A percentile compares a stretch with the other conserved stretches of the same genome.
These are phyloP conservation scores for Microtus obscurus DNA, from an alignment of 2,797 vertebrate genomes.

Conservation along the genomic window DNA sequence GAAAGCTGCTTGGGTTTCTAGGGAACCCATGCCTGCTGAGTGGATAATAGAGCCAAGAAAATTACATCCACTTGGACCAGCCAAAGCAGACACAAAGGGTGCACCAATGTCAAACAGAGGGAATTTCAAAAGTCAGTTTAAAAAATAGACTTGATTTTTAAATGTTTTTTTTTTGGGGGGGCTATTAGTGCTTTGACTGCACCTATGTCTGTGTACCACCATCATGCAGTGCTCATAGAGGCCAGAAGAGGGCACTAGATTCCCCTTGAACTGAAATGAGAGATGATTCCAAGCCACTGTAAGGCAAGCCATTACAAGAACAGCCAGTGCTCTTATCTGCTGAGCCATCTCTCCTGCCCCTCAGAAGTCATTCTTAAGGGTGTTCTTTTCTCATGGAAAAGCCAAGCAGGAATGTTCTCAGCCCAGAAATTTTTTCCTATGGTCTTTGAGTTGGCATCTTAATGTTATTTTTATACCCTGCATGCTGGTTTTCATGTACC, in stretches of 20 bases:
- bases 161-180: too few relatives aligned
- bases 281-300: not conserved
- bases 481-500: slow-evolving; percentile 55
- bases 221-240: not conserved
- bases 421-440: slow-evolving; percentile 41
- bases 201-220: not conserved
- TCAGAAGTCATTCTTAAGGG: not conserved
- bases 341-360: not conserved
- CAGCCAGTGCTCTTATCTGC: not conserved
- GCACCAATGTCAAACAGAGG: slow-evolving; percentile 1
- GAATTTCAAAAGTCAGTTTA: slow-evolving; percentile 20
- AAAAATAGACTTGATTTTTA: not conserved
- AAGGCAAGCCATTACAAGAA: not conserved
- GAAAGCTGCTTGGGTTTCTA: not conserved
- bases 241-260: not conserved
- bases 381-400: slow-evolving; percentile 42
- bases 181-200: not conserved
- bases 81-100: not conserved
- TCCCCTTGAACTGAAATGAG: not conserved
- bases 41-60: slow-evolving; percentile 45
- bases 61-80: slow-evolving; percentile 11
- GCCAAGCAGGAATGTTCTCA: slow-evolving; percentile 45
- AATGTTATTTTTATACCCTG: slow-evolving; percentile 72
- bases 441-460: slow-evolving; percentile 43
- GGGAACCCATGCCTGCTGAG: not conserved